A percentile compares a stretch with the other conserved stretches of the same genome.
Conservation (phyloP, 1,140 invertebrate genomes). For the Drosophila pachea region DNA sequence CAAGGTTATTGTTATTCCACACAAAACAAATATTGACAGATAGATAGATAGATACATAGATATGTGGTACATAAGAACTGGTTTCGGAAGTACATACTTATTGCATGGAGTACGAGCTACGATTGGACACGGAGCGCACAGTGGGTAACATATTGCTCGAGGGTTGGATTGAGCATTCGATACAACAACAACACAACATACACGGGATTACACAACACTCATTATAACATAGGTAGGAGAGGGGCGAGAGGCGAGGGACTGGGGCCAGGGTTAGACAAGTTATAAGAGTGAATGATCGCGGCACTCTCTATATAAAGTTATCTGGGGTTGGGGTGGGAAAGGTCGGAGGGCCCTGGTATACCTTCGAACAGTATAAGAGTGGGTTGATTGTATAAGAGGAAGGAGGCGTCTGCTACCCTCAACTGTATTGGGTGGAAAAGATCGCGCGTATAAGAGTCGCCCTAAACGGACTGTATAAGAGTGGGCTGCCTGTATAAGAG, state of each 20-base stretch:
- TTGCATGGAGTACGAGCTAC: constrained; percentile 23
- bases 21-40: constrained; percentile 23
- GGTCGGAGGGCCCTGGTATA: too few species aligned
- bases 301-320: too few species aligned
- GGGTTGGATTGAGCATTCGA: background rate
- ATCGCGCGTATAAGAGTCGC: background rate
- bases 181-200: too few species aligned
- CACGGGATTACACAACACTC: constrained; percentile 32
- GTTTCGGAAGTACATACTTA: constrained; percentile 12
- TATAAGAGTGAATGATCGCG: background rate
- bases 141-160: constrained; percentile 8
- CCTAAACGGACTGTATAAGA: too few species aligned
- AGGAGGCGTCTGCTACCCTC: too few species aligned
- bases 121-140: constrained; percentile 16
- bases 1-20: too few species aligned
- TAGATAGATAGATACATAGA: constrained; percentile 26
- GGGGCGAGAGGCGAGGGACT: background rate
- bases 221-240: background rate
- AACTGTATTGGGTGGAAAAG: too few species aligned
- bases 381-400: background rate
- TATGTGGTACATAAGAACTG: constrained; percentile 3
- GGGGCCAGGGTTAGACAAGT: too few species aligned
- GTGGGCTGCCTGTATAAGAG: too few species aligned
- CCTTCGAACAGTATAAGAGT: background rate
- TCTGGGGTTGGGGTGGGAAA: too few species aligned